These are phyloP conservation scores for Drosophila yakuba DNA, from an alignment of 1,140 invertebrate genomes.

Conservation along the genomic window DNA sequence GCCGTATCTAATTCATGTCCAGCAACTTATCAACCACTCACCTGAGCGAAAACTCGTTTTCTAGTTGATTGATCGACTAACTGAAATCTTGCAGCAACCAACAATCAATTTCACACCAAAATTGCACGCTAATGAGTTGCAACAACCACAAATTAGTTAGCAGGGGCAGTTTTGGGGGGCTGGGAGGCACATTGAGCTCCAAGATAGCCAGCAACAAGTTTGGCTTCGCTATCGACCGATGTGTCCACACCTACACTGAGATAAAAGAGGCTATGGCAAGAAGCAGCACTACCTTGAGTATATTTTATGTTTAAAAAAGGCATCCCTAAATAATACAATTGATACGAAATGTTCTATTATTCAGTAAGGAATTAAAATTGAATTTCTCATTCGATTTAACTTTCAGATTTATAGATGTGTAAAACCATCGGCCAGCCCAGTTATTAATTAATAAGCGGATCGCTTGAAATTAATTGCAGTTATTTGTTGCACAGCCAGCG, in stretches of 20 bases:
- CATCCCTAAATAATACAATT: no score
- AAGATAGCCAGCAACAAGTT: slow-evolving; percentile 24
- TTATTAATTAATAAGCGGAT: slow-evolving; percentile 77
- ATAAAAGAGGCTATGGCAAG: background rate
- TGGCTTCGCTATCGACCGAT: slow-evolving; percentile 5
- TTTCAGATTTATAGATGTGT: slow-evolving; percentile 5
- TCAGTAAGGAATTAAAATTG: no score
- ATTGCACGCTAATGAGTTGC: slow-evolving; percentile 51
- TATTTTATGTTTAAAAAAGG: no score
- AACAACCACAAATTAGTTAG: slow-evolving; percentile 42
- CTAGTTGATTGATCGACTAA: slow-evolving; percentile 42
- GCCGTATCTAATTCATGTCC: slow-evolving; percentile 26
- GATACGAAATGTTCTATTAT: no score
- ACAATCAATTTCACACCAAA: slow-evolving; percentile 53
- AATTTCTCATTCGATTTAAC: no score
- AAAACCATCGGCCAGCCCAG: slow-evolving; percentile 20
- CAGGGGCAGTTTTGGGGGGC: slow-evolving; percentile 5
- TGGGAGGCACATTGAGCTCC: slow-evolving; percentile 1
- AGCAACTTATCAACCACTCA: slow-evolving; percentile 36
- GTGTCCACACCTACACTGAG: slow-evolving; percentile 2
- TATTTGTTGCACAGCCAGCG: slow-evolving; percentile 72
- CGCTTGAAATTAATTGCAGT: slow-evolving; percentile 70
- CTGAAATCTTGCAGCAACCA: slow-evolving; percentile 40
- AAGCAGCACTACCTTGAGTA: no score
- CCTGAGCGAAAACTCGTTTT: slow-evolving; percentile 32